Percentiles rank a stretch among this genome's conserved stretches.
Conservation (phyloP, 2,113 vertebrate species). For the Pluvianellus socialis region DNA sequence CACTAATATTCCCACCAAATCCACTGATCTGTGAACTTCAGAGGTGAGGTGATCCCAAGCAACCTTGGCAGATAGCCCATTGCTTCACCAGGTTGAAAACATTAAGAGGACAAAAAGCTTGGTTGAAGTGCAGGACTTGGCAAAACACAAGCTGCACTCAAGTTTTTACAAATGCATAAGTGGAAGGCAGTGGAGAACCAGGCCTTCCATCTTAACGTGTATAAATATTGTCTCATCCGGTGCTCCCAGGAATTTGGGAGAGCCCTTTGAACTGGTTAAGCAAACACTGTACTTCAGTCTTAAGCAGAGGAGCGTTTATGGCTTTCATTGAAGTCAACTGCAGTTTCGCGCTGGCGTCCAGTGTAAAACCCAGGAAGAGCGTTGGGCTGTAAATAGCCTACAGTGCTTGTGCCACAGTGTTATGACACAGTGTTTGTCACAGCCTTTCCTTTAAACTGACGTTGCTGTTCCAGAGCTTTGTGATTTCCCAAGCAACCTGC, state of each 20-base stretch:
- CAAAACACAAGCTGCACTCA: neutral
- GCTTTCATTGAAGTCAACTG: neutral
- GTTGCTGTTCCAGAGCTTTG: neutral
- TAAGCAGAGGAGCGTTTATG: neutral
- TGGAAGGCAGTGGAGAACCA: neutral
- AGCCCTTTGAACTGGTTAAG: neutral
- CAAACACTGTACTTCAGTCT: neutral
- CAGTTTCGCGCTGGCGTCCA: neutral
- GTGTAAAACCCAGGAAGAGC: neutral
- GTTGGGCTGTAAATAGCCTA: neutral
- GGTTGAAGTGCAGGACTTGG: neutral
- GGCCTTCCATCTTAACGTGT: neutral
- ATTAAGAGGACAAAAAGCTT: neutral
- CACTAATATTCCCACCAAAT: neutral
- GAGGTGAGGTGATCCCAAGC: neutral
- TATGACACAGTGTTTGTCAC: neutral
- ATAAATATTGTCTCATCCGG: neutral
- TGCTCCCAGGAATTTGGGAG: neutral
- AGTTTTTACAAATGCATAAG: neutral
- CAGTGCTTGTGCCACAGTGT: neutral
- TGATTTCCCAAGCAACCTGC: constrained; percentile 14
- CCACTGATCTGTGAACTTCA: neutral
- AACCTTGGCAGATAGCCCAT: neutral
- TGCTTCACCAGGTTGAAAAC: neutral
- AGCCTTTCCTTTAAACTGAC: neutral